phyloP scores from a whole-genome alignment of 2,113 vertebrate genomes.

The Alexandromys fortis region DNA sequence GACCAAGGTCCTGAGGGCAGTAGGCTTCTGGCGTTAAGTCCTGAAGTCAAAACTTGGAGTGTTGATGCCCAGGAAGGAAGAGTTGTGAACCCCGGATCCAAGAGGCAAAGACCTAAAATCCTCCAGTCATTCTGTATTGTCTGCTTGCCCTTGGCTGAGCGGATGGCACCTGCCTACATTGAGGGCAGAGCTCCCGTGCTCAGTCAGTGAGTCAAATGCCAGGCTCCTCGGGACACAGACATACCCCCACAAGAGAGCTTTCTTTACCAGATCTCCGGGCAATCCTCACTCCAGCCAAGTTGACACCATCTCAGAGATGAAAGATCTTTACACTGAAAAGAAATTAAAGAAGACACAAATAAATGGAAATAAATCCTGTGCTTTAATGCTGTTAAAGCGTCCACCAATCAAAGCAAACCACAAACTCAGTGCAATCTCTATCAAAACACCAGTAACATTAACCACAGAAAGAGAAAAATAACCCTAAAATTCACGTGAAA shows the following conservation, averaged over 20 bases:
- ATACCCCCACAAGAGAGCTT: not conserved
- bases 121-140: not conserved
- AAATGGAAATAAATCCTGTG: not conserved
- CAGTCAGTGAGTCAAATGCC: not conserved
- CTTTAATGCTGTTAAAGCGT: not conserved
- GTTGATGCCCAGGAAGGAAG: not conserved
- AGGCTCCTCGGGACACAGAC: not conserved
- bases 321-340: slow-evolving; percentile 55
- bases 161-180: not conserved
- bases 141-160: not conserved
- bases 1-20: not conserved
- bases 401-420: not conserved
- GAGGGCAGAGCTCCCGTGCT: not conserved
- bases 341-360: slow-evolving; percentile 42
- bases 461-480: not conserved
- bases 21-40: not conserved
- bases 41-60: not conserved
- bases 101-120: not conserved
- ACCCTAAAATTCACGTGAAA: not conserved
- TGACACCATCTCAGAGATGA: slow-evolving; percentile 53
- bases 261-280: slow-evolving; percentile 17
- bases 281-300: slow-evolving; percentile 46
- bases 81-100: not conserved
- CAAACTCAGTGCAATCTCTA: not conserved
- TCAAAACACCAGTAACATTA: not conserved